Evolutionary conservation across 2,888 invertebrate species (phyloP).

Genomic region (Drosophila greeni): DNA sequence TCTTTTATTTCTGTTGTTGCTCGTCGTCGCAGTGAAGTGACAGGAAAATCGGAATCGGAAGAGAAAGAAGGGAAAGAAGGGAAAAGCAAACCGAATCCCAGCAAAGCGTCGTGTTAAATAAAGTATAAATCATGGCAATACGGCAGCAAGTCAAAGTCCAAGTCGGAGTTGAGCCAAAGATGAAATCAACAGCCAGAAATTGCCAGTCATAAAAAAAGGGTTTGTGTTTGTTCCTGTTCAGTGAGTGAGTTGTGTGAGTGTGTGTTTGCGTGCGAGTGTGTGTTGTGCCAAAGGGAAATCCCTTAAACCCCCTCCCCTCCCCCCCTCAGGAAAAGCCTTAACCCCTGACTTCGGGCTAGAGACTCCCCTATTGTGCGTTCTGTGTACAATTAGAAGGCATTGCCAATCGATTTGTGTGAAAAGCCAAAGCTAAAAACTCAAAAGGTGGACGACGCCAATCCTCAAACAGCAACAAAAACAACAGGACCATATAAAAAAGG

Average conservation of each 20-base stretch:
- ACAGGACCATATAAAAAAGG: conserved; percentile 20
- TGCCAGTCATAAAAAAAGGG: conserved; percentile 72
- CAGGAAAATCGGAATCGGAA: conserved; percentile 30
- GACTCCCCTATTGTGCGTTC: conserved; percentile 43
- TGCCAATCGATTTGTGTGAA: conserved; percentile 73
- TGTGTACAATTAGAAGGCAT: conserved; percentile 73
- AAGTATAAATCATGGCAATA: conserved; percentile 65
- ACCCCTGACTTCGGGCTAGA: conserved; percentile 31
- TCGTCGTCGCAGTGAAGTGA: conserved; percentile 29
- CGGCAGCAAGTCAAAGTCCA: conserved; percentile 67
- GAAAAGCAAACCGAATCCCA: conserved; percentile 11
- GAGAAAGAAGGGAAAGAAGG: no score
- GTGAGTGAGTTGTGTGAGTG: conserved; percentile 12
- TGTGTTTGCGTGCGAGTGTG: conserved; percentile 18
- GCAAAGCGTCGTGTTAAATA: conserved; percentile 21
- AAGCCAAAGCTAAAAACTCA: conserved; percentile 61
- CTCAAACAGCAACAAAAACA: conserved; percentile 15
- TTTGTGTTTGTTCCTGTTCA: conserved; percentile 53
- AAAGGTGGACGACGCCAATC: conserved; percentile 60
- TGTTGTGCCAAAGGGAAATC: conserved; percentile 41
- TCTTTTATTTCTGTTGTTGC: conserved; percentile 35
- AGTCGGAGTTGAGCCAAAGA: conserved; percentile 64
- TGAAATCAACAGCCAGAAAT: conserved; percentile 73
- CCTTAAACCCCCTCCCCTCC: neutral
- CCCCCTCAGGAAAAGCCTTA: conserved; percentile 8